Conservation (phyloP, 2,113 vertebrate species). For the Trematomus loennbergii region DNA sequence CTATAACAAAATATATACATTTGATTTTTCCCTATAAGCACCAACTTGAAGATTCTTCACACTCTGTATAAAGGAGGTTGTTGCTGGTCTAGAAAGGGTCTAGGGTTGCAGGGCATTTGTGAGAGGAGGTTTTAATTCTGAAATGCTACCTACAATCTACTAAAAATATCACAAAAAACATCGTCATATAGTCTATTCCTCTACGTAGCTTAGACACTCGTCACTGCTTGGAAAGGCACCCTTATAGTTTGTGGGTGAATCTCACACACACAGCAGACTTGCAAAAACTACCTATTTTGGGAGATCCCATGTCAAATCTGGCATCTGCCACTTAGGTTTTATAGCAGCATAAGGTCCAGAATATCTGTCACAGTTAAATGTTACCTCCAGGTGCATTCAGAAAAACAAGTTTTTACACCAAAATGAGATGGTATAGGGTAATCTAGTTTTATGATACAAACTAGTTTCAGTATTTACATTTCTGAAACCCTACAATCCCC, state of each 20-base stretch:
- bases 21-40: no score
- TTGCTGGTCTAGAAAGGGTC: no score
- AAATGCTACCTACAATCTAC: no score
- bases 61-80: no score
- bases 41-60: no score
- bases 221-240: conserved; percentile 29
- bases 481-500: conserved; percentile 55
- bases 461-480: conserved; percentile 47
- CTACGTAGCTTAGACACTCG: conserved; percentile 21
- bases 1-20: no score
- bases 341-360: not conserved
- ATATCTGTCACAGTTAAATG: conserved; percentile 25
- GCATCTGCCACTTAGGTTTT: conserved; percentile 35
- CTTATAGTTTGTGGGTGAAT: conserved; percentile 51
- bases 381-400: conserved; percentile 4
- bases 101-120: no score
- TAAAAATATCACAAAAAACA: not conserved
- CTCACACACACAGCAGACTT: conserved; percentile 38
- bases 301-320: conserved; percentile 46
- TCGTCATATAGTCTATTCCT: conserved; percentile 13
- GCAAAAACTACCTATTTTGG: conserved; percentile 44
- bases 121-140: no score
- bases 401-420: conserved; percentile 21
- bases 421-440: conserved; percentile 25
- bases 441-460: conserved; percentile 28